Conservation (phyloP, 1,140 invertebrate species). For the Cylas formicarius region DNA sequence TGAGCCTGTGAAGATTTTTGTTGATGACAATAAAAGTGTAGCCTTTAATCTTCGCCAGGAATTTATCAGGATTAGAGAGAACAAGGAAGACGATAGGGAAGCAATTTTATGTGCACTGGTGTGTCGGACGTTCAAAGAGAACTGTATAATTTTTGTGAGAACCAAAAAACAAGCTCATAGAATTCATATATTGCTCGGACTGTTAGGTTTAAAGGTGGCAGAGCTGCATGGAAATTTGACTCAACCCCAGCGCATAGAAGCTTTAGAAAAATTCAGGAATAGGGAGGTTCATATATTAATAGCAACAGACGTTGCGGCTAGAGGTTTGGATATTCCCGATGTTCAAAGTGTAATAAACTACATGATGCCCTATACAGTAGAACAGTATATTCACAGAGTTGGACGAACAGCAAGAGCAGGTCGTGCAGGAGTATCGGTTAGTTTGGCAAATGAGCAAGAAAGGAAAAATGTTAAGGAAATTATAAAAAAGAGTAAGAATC, state of each 20-base stretch:
- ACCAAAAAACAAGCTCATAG: conserved; percentile 92
- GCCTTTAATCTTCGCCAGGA: conserved; percentile 94
- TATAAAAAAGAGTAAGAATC: conserved; percentile 75
- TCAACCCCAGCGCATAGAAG: conserved; percentile 85
- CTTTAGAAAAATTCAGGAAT: conserved; percentile 83
- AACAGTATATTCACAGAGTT: conserved; percentile 91
- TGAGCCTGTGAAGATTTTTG: conserved; percentile 88
- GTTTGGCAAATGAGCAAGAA: conserved; percentile 88
- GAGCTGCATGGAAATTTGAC: conserved; percentile 94
- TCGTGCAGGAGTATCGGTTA: conserved; percentile 81
- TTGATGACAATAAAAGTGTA: conserved; percentile 93
- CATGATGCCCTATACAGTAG: conserved; percentile 85
- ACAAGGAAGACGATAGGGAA: conserved; percentile 83
- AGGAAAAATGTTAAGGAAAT: conserved; percentile 85
- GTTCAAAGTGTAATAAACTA: conserved; percentile 98
- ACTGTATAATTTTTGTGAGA: conserved; percentile 91
- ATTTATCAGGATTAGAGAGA: conserved; percentile 76
- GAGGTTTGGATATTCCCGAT: conserved; percentile 92
- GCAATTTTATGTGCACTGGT: conserved; percentile 85
- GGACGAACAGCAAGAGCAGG: conserved; percentile 88
- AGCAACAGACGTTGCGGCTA: conserved; percentile 93
- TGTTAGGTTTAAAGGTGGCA: conserved; percentile 60
- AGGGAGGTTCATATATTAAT: conserved; percentile 85
- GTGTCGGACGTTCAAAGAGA: conserved; percentile 86
- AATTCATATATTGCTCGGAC: conserved; percentile 81